These are phyloP conservation scores for Psophia crepitans DNA, from an alignment of 2,113 vertebrate species.

Conservation along the genomic window DNA sequence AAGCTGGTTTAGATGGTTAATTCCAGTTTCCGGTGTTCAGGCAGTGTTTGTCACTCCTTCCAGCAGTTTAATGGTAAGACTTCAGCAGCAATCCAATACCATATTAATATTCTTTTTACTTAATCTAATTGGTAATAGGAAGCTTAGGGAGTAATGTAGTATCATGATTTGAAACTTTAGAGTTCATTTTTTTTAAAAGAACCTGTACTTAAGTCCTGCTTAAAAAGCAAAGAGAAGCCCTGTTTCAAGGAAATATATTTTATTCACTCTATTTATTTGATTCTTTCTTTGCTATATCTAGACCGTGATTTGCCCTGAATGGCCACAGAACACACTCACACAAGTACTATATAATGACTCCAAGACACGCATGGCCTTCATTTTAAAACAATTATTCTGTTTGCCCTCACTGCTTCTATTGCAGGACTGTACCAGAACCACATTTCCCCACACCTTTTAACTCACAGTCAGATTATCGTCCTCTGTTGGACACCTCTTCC, in stretches of 20 bases:
- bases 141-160: neutral
- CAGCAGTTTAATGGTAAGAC: neutral
- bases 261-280: neutral
- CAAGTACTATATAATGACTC: neutral
- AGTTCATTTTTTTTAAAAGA: neutral
- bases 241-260: neutral
- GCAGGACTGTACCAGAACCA: neutral
- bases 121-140: neutral
- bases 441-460: neutral
- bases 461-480: neutral
- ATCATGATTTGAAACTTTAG: neutral
- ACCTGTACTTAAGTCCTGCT: neutral
- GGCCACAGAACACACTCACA: neutral
- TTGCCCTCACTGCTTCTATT: neutral
- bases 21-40: neutral
- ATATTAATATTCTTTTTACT: neutral
- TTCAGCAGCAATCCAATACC: neutral
- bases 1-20: neutral
- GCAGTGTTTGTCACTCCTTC: neutral
- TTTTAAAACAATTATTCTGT: neutral
- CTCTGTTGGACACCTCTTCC: neutral
- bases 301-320: neutral
- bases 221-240: no score
- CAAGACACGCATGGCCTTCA: neutral
- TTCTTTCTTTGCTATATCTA: neutral